These are phyloP conservation scores for Paralvinella palmiformis DNA, from an alignment of 1,140 invertebrate genomes.

Conservation along the genomic window DNA sequence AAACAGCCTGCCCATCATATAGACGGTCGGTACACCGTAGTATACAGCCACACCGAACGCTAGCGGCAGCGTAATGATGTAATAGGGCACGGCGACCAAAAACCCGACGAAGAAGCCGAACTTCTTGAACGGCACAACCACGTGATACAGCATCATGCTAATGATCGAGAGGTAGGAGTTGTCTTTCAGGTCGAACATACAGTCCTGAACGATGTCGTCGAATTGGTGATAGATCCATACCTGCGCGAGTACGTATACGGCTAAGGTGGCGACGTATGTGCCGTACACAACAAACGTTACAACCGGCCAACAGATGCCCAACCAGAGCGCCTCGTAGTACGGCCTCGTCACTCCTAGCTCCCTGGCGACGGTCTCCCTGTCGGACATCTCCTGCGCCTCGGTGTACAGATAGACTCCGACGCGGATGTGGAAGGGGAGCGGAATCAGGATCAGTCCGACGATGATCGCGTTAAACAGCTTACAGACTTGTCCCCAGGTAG, in stretches of 20 bases:
- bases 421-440: slow-evolving; percentile 16
- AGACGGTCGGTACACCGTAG: slow-evolving; percentile 17
- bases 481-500: too few species aligned
- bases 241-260: slow-evolving; percentile 36
- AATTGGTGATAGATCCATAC: slow-evolving; percentile 68
- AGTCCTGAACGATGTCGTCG: slow-evolving; percentile 20
- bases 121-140: slow-evolving; percentile 18
- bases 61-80: slow-evolving; percentile 11
- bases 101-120: slow-evolving; percentile 20
- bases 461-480: too few species aligned
- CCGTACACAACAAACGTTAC: slow-evolving; percentile 12
- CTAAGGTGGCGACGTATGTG: slow-evolving; percentile 5
- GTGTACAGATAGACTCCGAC: slow-evolving; percentile 41
- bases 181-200: too few species aligned
- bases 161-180: slow-evolving; percentile 4
- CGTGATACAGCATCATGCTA: slow-evolving; percentile 11
- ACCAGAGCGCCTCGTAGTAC: slow-evolving; percentile 15
- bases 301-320: slow-evolving; percentile 2
- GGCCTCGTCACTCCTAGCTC: too few species aligned
- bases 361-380: slow-evolving; percentile 2
- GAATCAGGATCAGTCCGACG: not conserved
- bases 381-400: slow-evolving; percentile 42
- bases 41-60: slow-evolving; percentile 4
- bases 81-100: slow-evolving; percentile 13
- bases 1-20: slow-evolving; percentile 14